phyloP scores from a whole-genome alignment of 1,140 invertebrate genomes.

The Trichonephila inaurata region DNA sequence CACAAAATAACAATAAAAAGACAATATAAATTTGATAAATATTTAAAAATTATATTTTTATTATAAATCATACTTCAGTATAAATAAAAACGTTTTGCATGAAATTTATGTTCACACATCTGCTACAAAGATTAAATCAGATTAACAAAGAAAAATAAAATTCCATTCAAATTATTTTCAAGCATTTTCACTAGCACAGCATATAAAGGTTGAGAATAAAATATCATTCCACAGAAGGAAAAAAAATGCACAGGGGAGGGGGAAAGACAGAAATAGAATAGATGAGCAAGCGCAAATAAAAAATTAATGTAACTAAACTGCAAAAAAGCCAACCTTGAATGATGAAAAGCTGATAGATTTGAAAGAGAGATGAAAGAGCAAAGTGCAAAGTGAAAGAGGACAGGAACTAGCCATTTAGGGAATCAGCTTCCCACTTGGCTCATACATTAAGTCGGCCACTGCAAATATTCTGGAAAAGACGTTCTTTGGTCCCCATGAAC shows the following conservation, averaged over 20 bases:
- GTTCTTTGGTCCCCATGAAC: slow-evolving; percentile 95
- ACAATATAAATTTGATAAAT: no score
- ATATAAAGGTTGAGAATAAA: neutral
- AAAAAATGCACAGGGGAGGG: neutral
- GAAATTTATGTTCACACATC: neutral
- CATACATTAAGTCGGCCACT: slow-evolving; percentile 90
- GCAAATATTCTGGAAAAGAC: slow-evolving; percentile 94
- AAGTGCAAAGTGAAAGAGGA: slow-evolving; percentile 68
- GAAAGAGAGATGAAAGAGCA: slow-evolving; percentile 72
- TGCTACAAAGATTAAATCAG: neutral
- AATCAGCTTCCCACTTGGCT: slow-evolving; percentile 62
- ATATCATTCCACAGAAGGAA: neutral
- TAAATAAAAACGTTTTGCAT: neutral
- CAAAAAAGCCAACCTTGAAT: slow-evolving; percentile 69
- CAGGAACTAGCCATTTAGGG: slow-evolving; percentile 73
- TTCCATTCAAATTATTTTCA: neutral
- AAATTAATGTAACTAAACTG: slow-evolving; percentile 66
- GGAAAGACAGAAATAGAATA: slow-evolving; percentile 39
- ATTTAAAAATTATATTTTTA: no score
- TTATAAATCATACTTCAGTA: neutral
- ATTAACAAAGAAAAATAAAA: neutral
- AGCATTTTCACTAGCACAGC: neutral
- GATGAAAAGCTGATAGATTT: slow-evolving; percentile 68
- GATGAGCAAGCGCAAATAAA: slow-evolving; percentile 28
- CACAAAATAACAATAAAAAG: no score